Percentiles rank a stretch among this genome's conserved stretches.
Evolutionary conservation across 2,113 vertebrate genomes (phyloP).

Genomic region (Corvus hawaiiensis): DNA sequence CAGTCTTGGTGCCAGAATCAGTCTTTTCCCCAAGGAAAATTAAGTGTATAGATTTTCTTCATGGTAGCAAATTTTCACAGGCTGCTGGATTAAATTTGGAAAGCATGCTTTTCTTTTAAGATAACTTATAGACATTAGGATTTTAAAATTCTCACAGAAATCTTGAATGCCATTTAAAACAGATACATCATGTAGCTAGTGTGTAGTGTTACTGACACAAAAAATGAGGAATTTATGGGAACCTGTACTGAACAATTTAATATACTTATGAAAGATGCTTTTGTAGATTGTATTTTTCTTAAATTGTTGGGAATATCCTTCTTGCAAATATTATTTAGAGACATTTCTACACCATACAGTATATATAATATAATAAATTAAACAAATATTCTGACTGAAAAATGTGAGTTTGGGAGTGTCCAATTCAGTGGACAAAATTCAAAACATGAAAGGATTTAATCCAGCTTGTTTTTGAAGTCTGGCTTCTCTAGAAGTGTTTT

Average conservation of each 20-base stretch:
- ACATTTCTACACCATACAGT: background rate
- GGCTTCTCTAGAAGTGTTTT: background rate
- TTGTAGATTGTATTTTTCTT: background rate
- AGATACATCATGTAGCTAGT: background rate
- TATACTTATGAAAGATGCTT: background rate
- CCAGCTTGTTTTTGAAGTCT: background rate
- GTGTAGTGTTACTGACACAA: background rate
- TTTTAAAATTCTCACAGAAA: background rate
- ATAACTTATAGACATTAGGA: background rate
- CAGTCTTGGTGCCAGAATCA: background rate
- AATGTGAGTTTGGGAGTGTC: background rate
- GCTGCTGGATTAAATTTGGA: background rate
- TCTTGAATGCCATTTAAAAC: background rate
- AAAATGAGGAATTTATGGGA: background rate
- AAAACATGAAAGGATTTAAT: constrained; percentile 1
- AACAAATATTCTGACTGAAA: background rate
- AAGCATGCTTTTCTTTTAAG: background rate
- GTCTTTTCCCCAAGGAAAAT: background rate
- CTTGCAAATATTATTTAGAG: background rate
- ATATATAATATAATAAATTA: background rate
- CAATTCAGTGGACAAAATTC: background rate
- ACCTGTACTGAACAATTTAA: background rate
- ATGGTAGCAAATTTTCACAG: background rate
- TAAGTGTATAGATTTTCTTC: background rate
- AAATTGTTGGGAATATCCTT: background rate